Conservation (phyloP, 2,113 vertebrate species). For the Podiceps cristatus region DNA sequence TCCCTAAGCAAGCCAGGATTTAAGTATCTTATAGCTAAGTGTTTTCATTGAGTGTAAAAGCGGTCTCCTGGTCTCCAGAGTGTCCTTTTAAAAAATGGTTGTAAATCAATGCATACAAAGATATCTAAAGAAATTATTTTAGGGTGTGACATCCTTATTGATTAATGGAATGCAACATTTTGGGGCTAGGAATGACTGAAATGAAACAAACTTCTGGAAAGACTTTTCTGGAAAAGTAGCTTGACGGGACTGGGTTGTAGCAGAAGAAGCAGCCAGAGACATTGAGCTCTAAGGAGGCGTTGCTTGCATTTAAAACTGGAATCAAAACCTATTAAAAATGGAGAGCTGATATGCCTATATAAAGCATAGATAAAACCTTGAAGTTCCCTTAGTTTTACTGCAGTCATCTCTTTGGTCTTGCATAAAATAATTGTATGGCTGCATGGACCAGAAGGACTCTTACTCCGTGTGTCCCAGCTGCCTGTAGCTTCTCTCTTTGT, state of each 20-base stretch:
- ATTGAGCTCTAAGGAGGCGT: not conserved
- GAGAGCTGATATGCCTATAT: not conserved
- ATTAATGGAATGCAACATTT: not conserved
- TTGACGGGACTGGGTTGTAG: not conserved
- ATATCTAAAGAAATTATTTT: not conserved
- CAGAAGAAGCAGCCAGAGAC: not conserved
- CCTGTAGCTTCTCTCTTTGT: not conserved
- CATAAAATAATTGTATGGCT: not conserved
- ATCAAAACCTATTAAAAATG: not conserved
- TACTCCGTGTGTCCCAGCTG: not conserved
- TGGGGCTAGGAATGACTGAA: not conserved
- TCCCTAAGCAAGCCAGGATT: not conserved
- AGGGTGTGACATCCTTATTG: not conserved
- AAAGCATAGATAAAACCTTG: not conserved
- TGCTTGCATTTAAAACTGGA: not conserved
- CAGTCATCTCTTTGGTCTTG: not conserved
- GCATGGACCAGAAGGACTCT: not conserved
- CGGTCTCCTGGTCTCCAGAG: rapidly evolving
- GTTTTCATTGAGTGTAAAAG: not conserved
- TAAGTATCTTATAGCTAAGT: not conserved
- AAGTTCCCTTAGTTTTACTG: not conserved
- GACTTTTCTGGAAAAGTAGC: not conserved
- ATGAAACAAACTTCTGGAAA: not conserved
- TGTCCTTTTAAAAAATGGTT: not conserved
- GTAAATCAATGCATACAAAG: not conserved